phyloP scores from a whole-genome alignment of 2,888 invertebrate genomes.

The Drosophila robusta region DNA sequence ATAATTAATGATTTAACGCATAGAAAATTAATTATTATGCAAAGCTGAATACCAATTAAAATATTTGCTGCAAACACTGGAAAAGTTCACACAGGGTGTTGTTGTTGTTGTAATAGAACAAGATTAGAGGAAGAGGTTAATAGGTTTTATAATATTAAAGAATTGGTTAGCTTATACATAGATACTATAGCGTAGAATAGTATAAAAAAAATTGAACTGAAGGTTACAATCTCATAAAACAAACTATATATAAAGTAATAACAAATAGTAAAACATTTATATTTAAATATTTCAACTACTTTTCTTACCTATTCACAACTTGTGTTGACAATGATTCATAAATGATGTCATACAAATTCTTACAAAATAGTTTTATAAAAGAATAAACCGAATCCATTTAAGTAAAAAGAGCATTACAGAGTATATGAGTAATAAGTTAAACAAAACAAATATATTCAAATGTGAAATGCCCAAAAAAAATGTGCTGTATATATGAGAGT shows the following conservation, averaged over 20 bases:
- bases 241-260: too few relatives aligned
- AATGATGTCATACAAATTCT: constrained; percentile 4
- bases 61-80: constrained; percentile 7
- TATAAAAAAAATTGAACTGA: too few relatives aligned
- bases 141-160: too few relatives aligned
- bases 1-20: constrained; percentile 42
- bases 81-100: neutral
- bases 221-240: too few relatives aligned
- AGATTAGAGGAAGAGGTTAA: neutral
- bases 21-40: constrained; percentile 21
- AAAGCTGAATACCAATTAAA: constrained; percentile 16
- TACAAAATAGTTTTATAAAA: neutral
- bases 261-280: neutral
- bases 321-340: neutral
- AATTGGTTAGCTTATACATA: too few relatives aligned
- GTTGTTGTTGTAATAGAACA: neutral
- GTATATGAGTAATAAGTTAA: constrained; percentile 4
- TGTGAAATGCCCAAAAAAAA: constrained; percentile 1
- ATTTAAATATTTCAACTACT: neutral
- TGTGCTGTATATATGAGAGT: neutral
- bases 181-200: too few relatives aligned
- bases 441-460: constrained; percentile 1
- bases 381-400: neutral
- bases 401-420: neutral
- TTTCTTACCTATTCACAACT: neutral